Evolutionary conservation across 2,797 vertebrate genomes (phyloP), one percentile per base, ranked within the genome.

Genomic region (Dicrostonyx torquatus): DNA sequence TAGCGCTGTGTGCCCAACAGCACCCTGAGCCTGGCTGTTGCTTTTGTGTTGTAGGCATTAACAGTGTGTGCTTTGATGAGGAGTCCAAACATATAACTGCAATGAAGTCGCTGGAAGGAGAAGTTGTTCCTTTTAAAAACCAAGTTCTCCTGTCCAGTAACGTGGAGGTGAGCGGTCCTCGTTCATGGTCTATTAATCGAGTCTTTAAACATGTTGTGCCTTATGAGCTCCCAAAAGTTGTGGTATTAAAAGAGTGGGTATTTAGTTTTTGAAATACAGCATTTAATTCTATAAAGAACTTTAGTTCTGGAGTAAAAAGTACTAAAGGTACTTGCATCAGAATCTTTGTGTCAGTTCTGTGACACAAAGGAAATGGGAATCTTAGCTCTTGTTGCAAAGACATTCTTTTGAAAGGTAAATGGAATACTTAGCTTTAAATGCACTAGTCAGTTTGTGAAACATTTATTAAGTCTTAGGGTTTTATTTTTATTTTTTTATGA

Each of bases 31-130:
- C 5, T 53, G 22, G 55, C 9, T 96, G 4, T 68, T 92, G 0
- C 90, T 97, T 98, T 95, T 91, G 31, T 96, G n/a, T 97, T 97
- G 87, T 92, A 99, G 99, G 99, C 75, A 99, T 99, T 98, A 99
- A 99, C 98, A 99, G 99, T 96, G 99, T 99, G 80, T 98, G 98
- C 90, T 99, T 99, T 98, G 99, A 99, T 98, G 98, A 99, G 26
- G 98, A 98, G 78, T 99, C 98, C 97, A 99, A 99, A 97, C 97
- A 99, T 97, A 99, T 99, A 96, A 98, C 98, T 86, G 99, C 99
- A 90, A 99, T 99, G 99, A 99, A 99, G 97, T 99, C 99, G 89
- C 98, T 99, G 97, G 99, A 99, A 95, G 99, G 99, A 93, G 99
- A 99, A 98, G 97, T 98, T 18, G 99, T 99, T 22, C 98, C 98